These are phyloP conservation scores for Sceloporus tristichus DNA, from an alignment of 2,113 vertebrate genomes.

Conservation along the genomic window DNA sequence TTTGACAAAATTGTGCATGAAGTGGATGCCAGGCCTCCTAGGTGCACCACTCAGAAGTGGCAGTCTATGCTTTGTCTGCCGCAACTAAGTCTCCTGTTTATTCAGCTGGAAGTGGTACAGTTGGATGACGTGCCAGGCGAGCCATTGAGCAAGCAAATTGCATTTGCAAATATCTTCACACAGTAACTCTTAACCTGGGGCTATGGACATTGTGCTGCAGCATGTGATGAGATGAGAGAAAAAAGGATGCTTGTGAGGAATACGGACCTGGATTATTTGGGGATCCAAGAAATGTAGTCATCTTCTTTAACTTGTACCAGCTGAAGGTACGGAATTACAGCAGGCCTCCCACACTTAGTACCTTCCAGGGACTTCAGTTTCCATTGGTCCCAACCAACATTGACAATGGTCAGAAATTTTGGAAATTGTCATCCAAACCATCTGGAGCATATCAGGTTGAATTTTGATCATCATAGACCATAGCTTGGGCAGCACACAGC, in stretches of 20 bases:
- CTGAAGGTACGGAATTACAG: background rate
- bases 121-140: background rate
- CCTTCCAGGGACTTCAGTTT: background rate
- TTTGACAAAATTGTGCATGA: background rate
- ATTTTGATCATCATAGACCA: background rate
- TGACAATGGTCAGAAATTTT: background rate
- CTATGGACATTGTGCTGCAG: background rate
- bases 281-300: background rate
- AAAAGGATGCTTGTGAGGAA: background rate
- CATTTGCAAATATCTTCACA: background rate
- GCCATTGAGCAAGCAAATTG: conserved; percentile 21
- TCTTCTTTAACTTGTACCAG: background rate
- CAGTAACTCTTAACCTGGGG: background rate
- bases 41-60: background rate
- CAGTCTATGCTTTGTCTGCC: background rate
- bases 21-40: background rate
- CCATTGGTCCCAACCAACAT: background rate
- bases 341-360: background rate
- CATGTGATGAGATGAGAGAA: background rate
- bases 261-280: background rate
- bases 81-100: background rate
- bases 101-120: conserved; percentile 5
- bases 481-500: background rate
- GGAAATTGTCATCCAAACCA: background rate
- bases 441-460: background rate